Conservation (phyloP, 2,888 invertebrate species). For the Agriopis marginaria region DNA sequence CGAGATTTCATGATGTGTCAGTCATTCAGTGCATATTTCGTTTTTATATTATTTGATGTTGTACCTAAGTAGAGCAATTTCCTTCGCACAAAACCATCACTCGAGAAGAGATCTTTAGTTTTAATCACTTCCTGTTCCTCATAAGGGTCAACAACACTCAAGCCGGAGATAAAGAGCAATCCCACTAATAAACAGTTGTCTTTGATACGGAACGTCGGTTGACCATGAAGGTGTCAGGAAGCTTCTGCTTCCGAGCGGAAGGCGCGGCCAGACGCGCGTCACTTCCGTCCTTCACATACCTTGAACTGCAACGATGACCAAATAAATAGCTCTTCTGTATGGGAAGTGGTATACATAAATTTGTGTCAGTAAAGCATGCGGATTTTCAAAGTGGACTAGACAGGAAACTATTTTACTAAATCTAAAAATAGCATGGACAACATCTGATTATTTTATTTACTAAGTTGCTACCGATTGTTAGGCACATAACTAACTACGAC, state of each 20-base stretch:
- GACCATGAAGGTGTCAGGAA: constrained; percentile 71
- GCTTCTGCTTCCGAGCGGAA: constrained; percentile 78
- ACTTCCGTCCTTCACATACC: constrained; percentile 63
- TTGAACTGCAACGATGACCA: constrained; percentile 35
- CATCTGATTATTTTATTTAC: too few species aligned
- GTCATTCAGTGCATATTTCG: too few species aligned
- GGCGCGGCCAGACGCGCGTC: constrained; percentile 64
- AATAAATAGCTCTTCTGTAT: constrained; percentile 30
- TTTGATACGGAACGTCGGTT: constrained; percentile 55
- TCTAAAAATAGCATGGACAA: neutral
- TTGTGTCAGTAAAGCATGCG: constrained; percentile 37
- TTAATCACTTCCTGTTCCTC: constrained; percentile 20
- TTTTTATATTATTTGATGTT: too few species aligned
- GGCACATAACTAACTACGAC: too few species aligned
- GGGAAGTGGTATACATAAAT: constrained; percentile 11
- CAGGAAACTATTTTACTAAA: neutral
- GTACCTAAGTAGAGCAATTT: neutral
- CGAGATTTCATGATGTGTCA: too few species aligned
- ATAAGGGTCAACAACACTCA: neutral
- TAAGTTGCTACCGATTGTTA: too few species aligned
- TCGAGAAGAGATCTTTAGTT: neutral
- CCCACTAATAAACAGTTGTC: constrained; percentile 33
- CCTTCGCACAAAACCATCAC: neutral
- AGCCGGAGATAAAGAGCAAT: constrained; percentile 11
- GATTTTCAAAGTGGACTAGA: constrained; percentile 1